phyloP scores from a whole-genome alignment of 53 echinoderm and acorn worm genomes.

The Hippasteria phrygiana region DNA sequence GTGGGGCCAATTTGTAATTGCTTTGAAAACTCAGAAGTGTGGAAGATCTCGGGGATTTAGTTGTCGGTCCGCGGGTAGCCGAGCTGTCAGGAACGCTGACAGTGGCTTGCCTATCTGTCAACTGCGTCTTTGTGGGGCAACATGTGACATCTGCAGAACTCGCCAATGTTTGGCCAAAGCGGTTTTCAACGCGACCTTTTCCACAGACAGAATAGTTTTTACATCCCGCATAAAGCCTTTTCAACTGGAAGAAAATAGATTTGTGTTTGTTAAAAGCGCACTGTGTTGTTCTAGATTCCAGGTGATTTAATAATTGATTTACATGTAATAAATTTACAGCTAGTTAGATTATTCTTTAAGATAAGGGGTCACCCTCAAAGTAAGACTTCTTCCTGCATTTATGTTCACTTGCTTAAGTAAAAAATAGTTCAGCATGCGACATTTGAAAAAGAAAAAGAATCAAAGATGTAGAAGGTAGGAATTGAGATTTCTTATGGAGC shows the following conservation, averaged over 20 bases:
- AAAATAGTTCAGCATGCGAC: no score
- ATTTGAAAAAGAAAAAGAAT: no score
- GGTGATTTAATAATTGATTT: no score
- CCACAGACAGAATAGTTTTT: neutral
- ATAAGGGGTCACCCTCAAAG: no score
- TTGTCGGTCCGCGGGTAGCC: conserved; percentile 22
- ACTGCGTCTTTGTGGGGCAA: conserved; percentile 9
- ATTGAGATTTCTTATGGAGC: no score
- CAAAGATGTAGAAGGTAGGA: no score
- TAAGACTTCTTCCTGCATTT: no score
- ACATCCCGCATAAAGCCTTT: neutral
- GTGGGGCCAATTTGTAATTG: conserved; percentile 63
- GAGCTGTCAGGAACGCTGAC: conserved; percentile 14
- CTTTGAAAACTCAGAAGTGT: conserved; percentile 24
- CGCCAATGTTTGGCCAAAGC: neutral
- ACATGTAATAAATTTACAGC: no score
- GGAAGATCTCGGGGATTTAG: conserved; percentile 38
- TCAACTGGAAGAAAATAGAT: neutral
- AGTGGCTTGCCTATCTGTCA: conserved; percentile 29
- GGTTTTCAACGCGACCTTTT: conserved; percentile 2
- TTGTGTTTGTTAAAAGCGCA: no score
- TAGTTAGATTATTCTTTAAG: no score
- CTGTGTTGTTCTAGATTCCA: no score
- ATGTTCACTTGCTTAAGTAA: no score
- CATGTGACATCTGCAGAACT: conserved; percentile 28